phyloP scores from a whole-genome alignment of 2,888 invertebrate species.

The Agonum fuliginosum region DNA sequence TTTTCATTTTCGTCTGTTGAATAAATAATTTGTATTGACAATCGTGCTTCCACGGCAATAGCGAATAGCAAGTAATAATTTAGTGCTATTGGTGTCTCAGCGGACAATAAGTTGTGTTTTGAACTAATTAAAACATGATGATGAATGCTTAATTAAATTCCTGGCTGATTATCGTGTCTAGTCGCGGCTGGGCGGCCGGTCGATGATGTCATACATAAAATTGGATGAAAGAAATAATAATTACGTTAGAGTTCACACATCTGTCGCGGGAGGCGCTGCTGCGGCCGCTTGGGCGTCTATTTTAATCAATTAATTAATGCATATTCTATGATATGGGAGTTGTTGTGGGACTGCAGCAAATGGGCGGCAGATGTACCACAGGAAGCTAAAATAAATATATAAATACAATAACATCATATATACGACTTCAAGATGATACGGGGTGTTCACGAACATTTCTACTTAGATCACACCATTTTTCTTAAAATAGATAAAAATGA shows the following conservation, averaged over 20 bases:
- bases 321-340: conserved; percentile 63
- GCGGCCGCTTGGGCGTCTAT: conserved; percentile 61
- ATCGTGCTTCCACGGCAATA: neutral
- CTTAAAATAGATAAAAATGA: too few species aligned
- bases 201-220: conserved; percentile 59
- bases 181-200: conserved; percentile 18
- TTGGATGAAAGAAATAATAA: conserved; percentile 59
- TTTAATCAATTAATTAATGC: conserved; percentile 68
- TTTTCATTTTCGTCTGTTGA: neutral
- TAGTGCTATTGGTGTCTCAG: conserved; percentile 22
- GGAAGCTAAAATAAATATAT: conserved; percentile 29
- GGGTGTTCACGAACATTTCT: too few species aligned
- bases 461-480: too few species aligned
- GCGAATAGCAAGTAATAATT: neutral
- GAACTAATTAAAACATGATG: conserved; percentile 53
- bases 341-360: conserved; percentile 11
- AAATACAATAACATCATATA: conserved; percentile 17
- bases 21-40: neutral
- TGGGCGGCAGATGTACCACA: conserved; percentile 41
- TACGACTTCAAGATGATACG: too few species aligned
- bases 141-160: conserved; percentile 58
- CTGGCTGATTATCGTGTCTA: conserved; percentile 48
- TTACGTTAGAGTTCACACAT: conserved; percentile 56
- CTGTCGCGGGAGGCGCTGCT: conserved; percentile 55
- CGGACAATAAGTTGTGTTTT: conserved; percentile 40